phyloP scores from a whole-genome alignment of 1,140 invertebrate genomes.

The Papilio machaon region DNA sequence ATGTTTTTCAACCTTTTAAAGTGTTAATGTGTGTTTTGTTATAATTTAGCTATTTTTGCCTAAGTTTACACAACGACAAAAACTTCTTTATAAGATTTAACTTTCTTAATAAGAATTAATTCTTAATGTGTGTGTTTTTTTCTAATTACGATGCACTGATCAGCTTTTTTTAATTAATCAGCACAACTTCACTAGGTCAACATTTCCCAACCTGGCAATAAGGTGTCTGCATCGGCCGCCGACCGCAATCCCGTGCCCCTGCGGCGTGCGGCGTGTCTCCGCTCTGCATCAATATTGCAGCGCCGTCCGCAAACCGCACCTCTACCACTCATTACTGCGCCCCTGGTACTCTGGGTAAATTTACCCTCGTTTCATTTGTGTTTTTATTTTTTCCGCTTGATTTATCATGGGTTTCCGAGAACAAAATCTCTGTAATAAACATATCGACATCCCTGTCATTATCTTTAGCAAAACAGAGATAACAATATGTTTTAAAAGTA shows the following conservation, averaged over 20 bases:
- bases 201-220: not conserved
- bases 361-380: not conserved
- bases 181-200: not conserved
- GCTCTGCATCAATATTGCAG: conserved; percentile 29
- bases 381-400: not conserved
- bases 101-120: too few species aligned
- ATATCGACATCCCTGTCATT: too few species aligned
- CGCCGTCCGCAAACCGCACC: not conserved
- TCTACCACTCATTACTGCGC: conserved; percentile 28
- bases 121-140: not conserved
- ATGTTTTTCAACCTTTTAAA: not conserved
- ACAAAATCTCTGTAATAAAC: too few species aligned
- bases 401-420: too few species aligned
- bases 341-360: conserved; percentile 17
- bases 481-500: too few species aligned
- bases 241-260: not conserved
- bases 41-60: too few species aligned
- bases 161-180: not conserved
- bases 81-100: too few species aligned
- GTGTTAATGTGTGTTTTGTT: not conserved
- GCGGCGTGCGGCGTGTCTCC: conserved; percentile 16
- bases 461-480: too few species aligned
- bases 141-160: not conserved
- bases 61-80: too few species aligned
- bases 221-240: not conserved